These are phyloP conservation scores for Slavum lentiscoides DNA, from an alignment of 2,888 invertebrate species.

Conservation along the genomic window DNA sequence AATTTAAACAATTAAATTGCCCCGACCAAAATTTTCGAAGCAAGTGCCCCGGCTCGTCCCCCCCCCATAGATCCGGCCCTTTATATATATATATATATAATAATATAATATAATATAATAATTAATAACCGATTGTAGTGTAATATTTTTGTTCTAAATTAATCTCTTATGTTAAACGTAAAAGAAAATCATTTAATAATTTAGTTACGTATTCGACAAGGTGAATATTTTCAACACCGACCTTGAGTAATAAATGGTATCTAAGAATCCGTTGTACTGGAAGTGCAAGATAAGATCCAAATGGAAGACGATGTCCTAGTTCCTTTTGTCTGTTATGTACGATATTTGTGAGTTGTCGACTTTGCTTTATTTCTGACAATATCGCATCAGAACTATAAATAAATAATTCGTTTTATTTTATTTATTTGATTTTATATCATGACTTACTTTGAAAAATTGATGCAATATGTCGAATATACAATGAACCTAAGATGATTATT, in stretches of 20 bases:
- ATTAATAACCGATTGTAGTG: no score
- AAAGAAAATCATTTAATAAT: not conserved
- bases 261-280: conserved; percentile 43
- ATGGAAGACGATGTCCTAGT: conserved; percentile 38
- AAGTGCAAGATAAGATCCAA: conserved; percentile 34
- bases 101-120: no score
- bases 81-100: no score
- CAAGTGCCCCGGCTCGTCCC: no score
- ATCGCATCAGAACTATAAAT: conserved; percentile 17
- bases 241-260: conserved; percentile 45
- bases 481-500: conserved; percentile 35
- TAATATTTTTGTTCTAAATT: no score
- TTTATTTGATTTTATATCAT: not conserved
- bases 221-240: not conserved
- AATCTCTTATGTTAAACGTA: no score
- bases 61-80: no score
- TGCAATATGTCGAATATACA: conserved; percentile 35
- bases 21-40: no score
- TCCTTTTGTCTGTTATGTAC: conserved; percentile 41
- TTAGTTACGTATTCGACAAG: no score
- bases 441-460: conserved; percentile 38
- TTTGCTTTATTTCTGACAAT: conserved; percentile 34
- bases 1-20: no score
- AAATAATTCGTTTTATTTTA: not conserved
- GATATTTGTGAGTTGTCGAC: not conserved